Percentiles rank a stretch among this genome's conserved stretches.
phyloP scores from a whole-genome alignment of 23 tunicate species.

The Styela clava region DNA sequence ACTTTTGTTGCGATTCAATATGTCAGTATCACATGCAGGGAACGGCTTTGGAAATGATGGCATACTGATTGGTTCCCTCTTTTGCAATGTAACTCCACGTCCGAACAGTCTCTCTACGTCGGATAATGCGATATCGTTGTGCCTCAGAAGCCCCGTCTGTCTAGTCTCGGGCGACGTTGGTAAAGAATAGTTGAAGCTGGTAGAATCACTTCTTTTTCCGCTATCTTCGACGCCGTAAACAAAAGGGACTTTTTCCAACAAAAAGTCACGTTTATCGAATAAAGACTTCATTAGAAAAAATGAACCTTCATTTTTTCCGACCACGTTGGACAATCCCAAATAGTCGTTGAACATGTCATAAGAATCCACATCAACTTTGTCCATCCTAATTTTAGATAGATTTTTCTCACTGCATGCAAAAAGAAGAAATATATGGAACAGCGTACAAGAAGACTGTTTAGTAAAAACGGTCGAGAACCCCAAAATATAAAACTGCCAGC shows the following conservation, averaged over 20 bases:
- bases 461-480: too few species aligned
- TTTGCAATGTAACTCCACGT: constrained; percentile 14
- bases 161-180: neutral
- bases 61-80: neutral
- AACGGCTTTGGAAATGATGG: neutral
- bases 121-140: neutral
- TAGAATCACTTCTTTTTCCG: neutral
- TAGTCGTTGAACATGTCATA: constrained; percentile 29
- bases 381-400: too few species aligned
- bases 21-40: neutral
- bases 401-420: too few species aligned
- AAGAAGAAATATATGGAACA: too few species aligned
- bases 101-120: constrained; percentile 27
- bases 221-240: neutral
- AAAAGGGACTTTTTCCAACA: too few species aligned
- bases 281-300: constrained; percentile 9
- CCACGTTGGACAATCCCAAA: constrained; percentile 24
- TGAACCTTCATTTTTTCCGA: neutral
- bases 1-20: neutral
- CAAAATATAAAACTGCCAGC: too few species aligned
- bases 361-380: neutral
- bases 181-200: neutral
- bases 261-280: neutral
- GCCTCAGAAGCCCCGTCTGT: neutral
- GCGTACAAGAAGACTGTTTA: too few species aligned